Evolutionary conservation across 1,140 invertebrate species (phyloP).

Genomic region (Lepidurus arcticus): DNA sequence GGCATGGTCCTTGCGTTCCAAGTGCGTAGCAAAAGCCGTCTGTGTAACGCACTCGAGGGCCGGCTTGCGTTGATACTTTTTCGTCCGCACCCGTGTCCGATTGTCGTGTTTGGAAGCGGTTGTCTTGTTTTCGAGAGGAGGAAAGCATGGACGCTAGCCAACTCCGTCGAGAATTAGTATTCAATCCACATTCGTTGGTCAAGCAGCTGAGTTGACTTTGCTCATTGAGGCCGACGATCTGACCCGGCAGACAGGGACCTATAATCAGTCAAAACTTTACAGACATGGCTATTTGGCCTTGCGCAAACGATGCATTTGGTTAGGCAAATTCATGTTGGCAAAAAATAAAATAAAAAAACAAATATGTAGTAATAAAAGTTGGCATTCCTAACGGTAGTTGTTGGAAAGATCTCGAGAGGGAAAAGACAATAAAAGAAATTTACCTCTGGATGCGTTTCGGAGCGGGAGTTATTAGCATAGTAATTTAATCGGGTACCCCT

Average conservation of each 20-base stretch:
- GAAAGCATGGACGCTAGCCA: background rate
- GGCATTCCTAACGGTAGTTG: conserved; percentile 16
- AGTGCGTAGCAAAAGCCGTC: conserved; percentile 30
- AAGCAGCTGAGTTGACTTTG: background rate
- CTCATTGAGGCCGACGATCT: background rate
- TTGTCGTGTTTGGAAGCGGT: background rate
- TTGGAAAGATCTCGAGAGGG: background rate
- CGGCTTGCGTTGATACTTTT: background rate
- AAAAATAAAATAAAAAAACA: background rate
- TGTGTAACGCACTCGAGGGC: background rate
- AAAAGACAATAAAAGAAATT: background rate
- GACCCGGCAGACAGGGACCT: background rate
- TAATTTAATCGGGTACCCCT: background rate
- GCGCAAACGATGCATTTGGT: no score
- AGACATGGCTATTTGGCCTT: background rate
- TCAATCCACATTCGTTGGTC: background rate
- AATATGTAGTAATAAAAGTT: background rate
- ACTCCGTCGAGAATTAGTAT: background rate
- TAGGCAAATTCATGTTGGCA: background rate
- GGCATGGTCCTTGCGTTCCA: conserved; percentile 29
- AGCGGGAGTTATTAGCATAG: background rate
- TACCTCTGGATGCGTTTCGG: background rate
- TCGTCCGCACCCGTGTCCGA: background rate
- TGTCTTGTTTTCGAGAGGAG: background rate
- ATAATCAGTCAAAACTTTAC: background rate